phyloP scores from a whole-genome alignment of 1,140 invertebrate genomes.

The Euwallacea fornicatus region DNA sequence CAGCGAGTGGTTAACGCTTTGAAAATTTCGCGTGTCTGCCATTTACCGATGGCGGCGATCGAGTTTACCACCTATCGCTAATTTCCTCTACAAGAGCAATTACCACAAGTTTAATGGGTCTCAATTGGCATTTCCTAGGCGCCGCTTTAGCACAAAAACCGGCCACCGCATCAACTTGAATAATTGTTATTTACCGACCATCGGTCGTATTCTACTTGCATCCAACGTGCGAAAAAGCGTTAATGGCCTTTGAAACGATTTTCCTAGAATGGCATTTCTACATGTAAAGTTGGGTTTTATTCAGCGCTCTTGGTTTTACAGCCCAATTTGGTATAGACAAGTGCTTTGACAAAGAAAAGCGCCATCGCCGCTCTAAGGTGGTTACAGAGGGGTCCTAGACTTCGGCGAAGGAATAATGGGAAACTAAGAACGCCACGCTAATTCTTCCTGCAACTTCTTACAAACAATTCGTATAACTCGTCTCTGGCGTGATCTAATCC shows the following conservation, averaged over 20 bases:
- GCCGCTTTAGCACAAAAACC: constrained; percentile 26
- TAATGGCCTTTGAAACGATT: constrained; percentile 18
- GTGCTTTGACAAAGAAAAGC: too few relatives aligned
- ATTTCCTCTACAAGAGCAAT: constrained; percentile 29
- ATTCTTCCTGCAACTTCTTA: too few relatives aligned
- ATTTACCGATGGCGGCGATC: neutral
- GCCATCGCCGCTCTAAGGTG: too few relatives aligned
- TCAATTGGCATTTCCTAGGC: constrained; percentile 32
- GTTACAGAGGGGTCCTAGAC: too few relatives aligned
- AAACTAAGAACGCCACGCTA: too few relatives aligned
- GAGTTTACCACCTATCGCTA: constrained; percentile 27
- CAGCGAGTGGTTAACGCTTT: neutral
- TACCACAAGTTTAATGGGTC: constrained; percentile 21
- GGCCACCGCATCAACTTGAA: constrained; percentile 31
- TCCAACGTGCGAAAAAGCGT: constrained; percentile 18
- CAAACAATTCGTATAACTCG: too few relatives aligned
- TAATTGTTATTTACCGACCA: constrained; percentile 31
- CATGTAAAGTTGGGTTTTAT: constrained; percentile 1
- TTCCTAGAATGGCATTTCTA: constrained; percentile 2
- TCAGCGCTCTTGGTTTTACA: neutral
- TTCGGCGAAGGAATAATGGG: too few relatives aligned
- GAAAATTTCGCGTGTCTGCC: constrained; percentile 1
- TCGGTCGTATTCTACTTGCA: constrained; percentile 18
- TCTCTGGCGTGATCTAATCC: too few relatives aligned
- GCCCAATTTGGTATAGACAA: neutral